phyloP scores from a whole-genome alignment of 2,113 vertebrate species.

The Corythornis madagascariensis region DNA sequence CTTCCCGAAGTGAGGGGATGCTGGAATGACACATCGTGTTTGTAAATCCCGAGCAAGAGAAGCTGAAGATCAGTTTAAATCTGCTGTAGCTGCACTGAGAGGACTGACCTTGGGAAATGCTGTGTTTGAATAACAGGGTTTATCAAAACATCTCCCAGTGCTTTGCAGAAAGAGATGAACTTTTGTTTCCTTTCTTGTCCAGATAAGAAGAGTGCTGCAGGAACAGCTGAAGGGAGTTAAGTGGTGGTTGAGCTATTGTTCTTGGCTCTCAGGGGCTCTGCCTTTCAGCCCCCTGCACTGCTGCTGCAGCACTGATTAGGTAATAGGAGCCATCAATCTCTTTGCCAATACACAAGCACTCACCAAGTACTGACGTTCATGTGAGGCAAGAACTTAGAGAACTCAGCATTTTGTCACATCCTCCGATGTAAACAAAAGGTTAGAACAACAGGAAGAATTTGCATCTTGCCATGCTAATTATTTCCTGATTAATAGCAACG shows the following conservation, averaged over 20 bases:
- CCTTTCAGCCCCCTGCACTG: background rate
- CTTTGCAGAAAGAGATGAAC: background rate
- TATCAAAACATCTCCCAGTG: conserved; percentile 16
- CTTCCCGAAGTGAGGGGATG: background rate
- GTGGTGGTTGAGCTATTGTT: background rate
- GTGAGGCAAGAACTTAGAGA: background rate
- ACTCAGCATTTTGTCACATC: background rate
- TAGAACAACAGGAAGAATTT: background rate
- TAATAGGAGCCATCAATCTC: background rate
- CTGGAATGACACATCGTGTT: background rate
- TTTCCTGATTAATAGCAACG: background rate
- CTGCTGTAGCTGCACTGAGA: background rate
- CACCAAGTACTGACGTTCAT: background rate
- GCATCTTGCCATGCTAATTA: accelerated
- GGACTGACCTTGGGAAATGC: conserved; percentile 37
- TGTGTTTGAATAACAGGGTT: background rate
- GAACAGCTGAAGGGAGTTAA: background rate
- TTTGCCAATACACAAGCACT: background rate
- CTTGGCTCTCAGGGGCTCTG: background rate
- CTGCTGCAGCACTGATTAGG: background rate
- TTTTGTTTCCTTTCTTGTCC: background rate
- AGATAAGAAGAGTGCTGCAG: background rate
- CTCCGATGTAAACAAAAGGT: background rate
- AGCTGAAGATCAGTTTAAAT: background rate
- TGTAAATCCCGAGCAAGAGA: background rate